These are phyloP conservation scores for Galaxias olidus DNA, from an alignment of 2,797 vertebrate species.

Conservation along the genomic window DNA sequence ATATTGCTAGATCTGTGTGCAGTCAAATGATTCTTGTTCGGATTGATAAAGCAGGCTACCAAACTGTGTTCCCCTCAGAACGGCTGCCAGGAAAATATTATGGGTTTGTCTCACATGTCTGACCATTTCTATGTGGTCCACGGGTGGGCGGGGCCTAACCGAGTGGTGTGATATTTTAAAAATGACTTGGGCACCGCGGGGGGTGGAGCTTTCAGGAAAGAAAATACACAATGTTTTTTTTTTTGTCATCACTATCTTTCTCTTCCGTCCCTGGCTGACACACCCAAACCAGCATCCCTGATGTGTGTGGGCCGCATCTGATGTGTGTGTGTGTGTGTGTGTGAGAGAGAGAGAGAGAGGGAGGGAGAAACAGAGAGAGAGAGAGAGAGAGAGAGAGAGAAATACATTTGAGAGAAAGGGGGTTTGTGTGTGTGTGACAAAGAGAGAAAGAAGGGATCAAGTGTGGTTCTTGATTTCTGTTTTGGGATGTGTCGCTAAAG, in stretches of 20 bases:
- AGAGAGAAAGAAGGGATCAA: not conserved
- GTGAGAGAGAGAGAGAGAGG: too few relatives aligned
- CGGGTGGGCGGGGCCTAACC: conserved; percentile 58
- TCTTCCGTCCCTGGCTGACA: not conserved
- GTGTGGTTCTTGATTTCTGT: not conserved
- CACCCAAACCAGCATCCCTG: not conserved
- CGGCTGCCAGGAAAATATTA: conserved; percentile 25
- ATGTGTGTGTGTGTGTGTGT: too few relatives aligned
- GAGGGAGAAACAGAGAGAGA: too few relatives aligned
- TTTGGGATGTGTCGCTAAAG: not conserved
- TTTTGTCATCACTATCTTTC: not conserved
- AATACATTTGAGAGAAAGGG: not conserved
- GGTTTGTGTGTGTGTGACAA: not conserved
- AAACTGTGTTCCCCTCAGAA: conserved; percentile 16
- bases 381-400: not conserved
- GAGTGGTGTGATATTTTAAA: conserved; percentile 78
- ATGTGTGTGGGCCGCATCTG: too few relatives aligned
- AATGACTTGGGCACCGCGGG: conserved; percentile 22
- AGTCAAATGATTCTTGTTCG: not conserved
- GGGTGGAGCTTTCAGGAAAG: conserved; percentile 52
- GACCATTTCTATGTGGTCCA: conserved; percentile 48
- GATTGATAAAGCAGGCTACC: not conserved
- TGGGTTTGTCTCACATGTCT: conserved; percentile 19
- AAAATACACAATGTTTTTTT: conserved; percentile 1
- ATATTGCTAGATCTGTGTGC: too few relatives aligned